Conservation (phyloP, 2,797 vertebrate genomes). For the Merluccius polli region DNA sequence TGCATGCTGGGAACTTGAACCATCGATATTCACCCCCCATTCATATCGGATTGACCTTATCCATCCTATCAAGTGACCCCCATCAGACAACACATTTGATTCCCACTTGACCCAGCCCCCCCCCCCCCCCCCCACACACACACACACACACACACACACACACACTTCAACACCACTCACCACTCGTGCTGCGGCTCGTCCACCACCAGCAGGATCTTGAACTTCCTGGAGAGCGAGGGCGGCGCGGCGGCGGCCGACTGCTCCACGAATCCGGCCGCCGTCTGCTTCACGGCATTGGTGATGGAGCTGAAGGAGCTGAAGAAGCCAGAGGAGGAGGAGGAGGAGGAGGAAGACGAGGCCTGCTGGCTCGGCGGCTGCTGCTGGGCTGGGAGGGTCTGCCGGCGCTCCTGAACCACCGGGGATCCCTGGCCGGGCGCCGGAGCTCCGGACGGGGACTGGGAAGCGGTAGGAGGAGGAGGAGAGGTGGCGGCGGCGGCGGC, state of each 20-base stretch:
- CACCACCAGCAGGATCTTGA: conserved; percentile 91
- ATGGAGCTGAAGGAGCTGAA: conserved; percentile 98
- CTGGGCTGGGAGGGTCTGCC: conserved; percentile 44
- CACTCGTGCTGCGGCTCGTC: conserved; percentile 93
- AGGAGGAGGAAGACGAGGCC: conserved; percentile 61
- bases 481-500: conserved; percentile 63
- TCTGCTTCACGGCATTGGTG: conserved; percentile 95
- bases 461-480: conserved; percentile 69
- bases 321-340: conserved; percentile 82
- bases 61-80: neutral
- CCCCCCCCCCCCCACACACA: neutral
- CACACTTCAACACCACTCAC: conserved; percentile 68
- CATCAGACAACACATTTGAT: neutral
- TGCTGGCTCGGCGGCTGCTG: conserved; percentile 53
- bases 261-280: conserved; percentile 87
- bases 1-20: conserved; percentile 12
- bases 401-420: conserved; percentile 71
- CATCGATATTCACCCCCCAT: neutral
- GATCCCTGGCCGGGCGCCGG: conserved; percentile 53
- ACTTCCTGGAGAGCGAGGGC: conserved; percentile 79
- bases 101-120: neutral
- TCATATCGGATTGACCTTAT: neutral
- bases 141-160: neutral
- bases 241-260: conserved; percentile 70
- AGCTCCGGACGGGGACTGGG: conserved; percentile 80